These are phyloP conservation scores for Pandemis corylana DNA, from an alignment of 2,888 invertebrate species.

Conservation along the genomic window DNA sequence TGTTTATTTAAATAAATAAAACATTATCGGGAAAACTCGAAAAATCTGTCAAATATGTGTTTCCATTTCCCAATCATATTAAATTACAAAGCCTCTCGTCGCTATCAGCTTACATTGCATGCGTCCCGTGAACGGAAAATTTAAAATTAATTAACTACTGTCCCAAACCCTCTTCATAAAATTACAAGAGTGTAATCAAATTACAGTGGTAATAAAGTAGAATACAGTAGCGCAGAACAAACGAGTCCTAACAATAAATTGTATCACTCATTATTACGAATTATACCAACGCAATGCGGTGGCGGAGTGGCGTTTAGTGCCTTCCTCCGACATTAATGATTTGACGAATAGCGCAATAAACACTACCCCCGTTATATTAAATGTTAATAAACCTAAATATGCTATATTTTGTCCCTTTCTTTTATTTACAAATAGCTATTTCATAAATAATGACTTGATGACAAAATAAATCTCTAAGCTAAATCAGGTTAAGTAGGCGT, in stretches of 20 bases:
- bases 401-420: background rate
- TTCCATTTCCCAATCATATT: background rate
- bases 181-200: constrained; percentile 27
- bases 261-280: constrained; percentile 30
- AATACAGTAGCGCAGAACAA: constrained; percentile 20
- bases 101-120: background rate
- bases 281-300: constrained; percentile 28
- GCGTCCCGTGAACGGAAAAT: background rate
- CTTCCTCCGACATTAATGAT: constrained; percentile 23
- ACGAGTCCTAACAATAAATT: constrained; percentile 37
- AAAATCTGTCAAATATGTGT: background rate
- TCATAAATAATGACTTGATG: background rate
- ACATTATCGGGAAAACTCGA: background rate
- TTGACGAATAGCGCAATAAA: constrained; percentile 5
- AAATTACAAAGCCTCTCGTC: background rate
- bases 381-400: background rate
- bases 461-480: background rate
- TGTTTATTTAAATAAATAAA: too few relatives aligned
- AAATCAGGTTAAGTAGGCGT: constrained; percentile 1
- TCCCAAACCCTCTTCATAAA: constrained; percentile 12
- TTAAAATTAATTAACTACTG: constrained; percentile 9
- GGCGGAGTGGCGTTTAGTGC: constrained; percentile 21
- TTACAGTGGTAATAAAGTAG: constrained; percentile 33
- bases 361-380: constrained; percentile 1
- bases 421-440: background rate